Evolutionary conservation across 2,113 vertebrate genomes (phyloP).

Genomic region (Sebastes fasciatus): DNA sequence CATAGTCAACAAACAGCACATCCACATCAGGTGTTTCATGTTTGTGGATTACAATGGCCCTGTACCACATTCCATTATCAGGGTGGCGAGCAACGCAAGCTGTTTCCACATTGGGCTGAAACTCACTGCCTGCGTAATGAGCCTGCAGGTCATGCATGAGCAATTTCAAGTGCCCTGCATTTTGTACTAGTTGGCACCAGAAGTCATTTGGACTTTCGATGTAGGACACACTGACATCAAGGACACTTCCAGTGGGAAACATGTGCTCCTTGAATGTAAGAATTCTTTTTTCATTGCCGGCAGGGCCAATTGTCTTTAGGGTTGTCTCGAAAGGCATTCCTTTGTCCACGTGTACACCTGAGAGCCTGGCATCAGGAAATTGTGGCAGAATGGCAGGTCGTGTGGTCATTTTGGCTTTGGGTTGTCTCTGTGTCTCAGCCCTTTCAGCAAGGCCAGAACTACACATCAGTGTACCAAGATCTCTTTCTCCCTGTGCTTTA

Average conservation of each 20-base stretch:
- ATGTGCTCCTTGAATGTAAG: constrained; percentile 75
- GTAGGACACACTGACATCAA: constrained; percentile 88
- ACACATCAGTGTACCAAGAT: constrained; percentile 85
- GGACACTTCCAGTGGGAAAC: constrained; percentile 89
- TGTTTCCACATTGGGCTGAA: constrained; percentile 69
- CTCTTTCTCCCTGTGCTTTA: constrained; percentile 82
- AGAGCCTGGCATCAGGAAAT: constrained; percentile 9
- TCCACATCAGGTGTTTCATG: constrained; percentile 79
- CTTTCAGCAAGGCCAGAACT: constrained; percentile 81
- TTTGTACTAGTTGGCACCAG: constrained; percentile 91
- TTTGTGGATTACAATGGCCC: constrained; percentile 87
- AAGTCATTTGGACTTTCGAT: constrained; percentile 90
- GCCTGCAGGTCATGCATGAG: constrained; percentile 90
- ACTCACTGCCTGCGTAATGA: constrained; percentile 83
- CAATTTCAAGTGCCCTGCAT: constrained; percentile 74
- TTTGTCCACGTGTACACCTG: background rate
- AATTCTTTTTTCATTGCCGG: constrained; percentile 26
- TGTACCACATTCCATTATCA: constrained; percentile 88
- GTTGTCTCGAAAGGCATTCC: constrained; percentile 2
- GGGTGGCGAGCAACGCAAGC: constrained; percentile 89
- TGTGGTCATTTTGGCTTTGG: constrained; percentile 8
- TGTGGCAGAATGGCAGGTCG: constrained; percentile 2
- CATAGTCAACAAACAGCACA: constrained; percentile 92
- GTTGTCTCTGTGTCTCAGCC: constrained; percentile 59
- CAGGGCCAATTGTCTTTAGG: constrained; percentile 5